Percentiles rank a stretch among this genome's conserved stretches.
Conservation (phyloP, 2,888 invertebrate species). For the Pterostichus madidus region DNA sequence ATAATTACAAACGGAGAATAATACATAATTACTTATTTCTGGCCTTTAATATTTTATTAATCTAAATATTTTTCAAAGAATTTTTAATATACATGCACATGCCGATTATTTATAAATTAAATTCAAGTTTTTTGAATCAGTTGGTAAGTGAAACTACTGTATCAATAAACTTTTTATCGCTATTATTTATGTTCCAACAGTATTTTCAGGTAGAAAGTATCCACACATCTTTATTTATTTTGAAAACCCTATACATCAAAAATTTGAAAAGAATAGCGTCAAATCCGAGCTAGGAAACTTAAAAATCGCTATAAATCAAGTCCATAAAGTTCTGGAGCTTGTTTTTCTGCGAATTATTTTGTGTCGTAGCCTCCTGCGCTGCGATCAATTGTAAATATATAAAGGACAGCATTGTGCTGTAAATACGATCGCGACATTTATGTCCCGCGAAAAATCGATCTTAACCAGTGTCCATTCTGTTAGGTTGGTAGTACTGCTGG, state of each 20-base stretch:
- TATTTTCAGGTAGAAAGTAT: constrained; percentile 30
- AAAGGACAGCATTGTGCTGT: constrained; percentile 46
- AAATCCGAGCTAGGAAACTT: constrained; percentile 30
- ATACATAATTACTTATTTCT: too few relatives aligned
- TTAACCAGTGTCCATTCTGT: constrained; percentile 7
- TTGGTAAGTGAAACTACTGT: background rate
- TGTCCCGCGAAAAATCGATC: constrained; percentile 49
- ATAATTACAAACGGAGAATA: too few relatives aligned
- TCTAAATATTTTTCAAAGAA: too few relatives aligned
- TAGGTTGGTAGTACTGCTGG: background rate
- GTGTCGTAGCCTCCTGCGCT: constrained; percentile 7
- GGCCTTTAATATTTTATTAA: too few relatives aligned
- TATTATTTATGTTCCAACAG: constrained; percentile 14
- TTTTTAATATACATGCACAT: too few relatives aligned
- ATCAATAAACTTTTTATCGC: constrained; percentile 26
- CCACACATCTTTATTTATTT: constrained; percentile 39
- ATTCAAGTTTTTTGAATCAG: too few relatives aligned
- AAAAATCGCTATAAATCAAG: constrained; percentile 46
- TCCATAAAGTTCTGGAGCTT: constrained; percentile 30
- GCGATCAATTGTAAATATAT: constrained; percentile 53
- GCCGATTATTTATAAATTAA: too few relatives aligned
- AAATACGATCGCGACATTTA: constrained; percentile 48
- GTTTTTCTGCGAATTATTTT: constrained; percentile 44
- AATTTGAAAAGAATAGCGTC: constrained; percentile 43
- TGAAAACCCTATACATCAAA: constrained; percentile 20